These are phyloP conservation scores for Dunckerocampus dactyliophorus DNA, from an alignment of 2,113 vertebrate species.

Conservation along the genomic window DNA sequence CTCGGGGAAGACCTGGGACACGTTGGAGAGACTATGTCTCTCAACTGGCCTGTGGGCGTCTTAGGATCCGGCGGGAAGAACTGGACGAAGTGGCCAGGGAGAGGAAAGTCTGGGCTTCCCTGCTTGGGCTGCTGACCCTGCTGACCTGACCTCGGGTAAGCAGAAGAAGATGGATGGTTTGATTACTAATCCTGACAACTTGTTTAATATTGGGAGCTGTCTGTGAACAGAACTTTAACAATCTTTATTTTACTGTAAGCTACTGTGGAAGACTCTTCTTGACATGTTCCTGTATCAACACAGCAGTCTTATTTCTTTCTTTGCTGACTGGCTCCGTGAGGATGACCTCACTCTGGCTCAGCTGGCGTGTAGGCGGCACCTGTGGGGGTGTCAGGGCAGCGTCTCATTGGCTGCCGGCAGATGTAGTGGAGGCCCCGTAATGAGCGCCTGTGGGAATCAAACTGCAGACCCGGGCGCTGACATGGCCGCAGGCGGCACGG, in stretches of 20 bases:
- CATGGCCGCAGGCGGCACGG: conserved; percentile 33
- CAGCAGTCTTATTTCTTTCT: conserved; percentile 4
- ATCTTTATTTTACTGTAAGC: too few species aligned
- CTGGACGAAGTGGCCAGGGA: too few species aligned
- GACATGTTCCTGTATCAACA: too few species aligned
- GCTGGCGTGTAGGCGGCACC: conserved; percentile 54
- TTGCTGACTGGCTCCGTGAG: not conserved
- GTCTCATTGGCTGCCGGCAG: conserved; percentile 62
- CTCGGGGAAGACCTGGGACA: too few species aligned
- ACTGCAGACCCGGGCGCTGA: conserved; percentile 31
- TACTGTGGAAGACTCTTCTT: not conserved
- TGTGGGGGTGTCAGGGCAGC: conserved; percentile 52
- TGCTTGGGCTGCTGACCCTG: too few species aligned
- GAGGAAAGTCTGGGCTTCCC: too few species aligned
- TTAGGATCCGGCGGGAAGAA: too few species aligned
- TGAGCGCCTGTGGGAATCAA: conserved; percentile 55
- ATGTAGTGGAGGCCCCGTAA: conserved; percentile 64
- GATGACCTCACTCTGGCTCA: not conserved
- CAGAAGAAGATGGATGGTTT: not conserved
- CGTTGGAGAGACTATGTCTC: too few species aligned
- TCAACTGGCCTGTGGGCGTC: too few species aligned
- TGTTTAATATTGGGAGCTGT: too few species aligned
- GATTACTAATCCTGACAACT: too few species aligned
- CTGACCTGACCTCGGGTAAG: not conserved
- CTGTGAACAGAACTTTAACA: too few species aligned